phyloP scores from a whole-genome alignment of 2,797 vertebrate genomes.

The Neostethus bicornis region DNA sequence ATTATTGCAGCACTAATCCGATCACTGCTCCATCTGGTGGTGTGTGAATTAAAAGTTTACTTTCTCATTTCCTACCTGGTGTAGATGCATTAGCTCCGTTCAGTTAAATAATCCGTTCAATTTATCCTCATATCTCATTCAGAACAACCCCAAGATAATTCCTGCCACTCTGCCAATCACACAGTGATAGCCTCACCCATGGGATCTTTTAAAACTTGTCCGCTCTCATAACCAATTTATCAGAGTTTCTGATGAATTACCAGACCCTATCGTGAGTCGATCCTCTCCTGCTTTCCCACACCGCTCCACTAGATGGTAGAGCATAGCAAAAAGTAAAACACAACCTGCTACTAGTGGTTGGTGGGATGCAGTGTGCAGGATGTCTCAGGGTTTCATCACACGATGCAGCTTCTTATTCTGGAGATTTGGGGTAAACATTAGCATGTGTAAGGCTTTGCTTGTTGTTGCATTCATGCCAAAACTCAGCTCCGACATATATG shows the following conservation, averaged over 20 bases:
- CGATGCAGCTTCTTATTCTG: constrained; percentile 46
- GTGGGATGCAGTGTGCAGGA: background rate
- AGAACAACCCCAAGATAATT: constrained; percentile 6
- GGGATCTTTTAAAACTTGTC: background rate
- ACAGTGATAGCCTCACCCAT: background rate
- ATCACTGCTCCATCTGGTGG: constrained; percentile 70
- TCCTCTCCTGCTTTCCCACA: constrained; percentile 55
- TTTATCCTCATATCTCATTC: constrained; percentile 10
- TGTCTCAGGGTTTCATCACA: constrained; percentile 56
- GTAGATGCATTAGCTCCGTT: background rate
- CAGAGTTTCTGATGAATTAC: constrained; percentile 13
- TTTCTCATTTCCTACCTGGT: background rate
- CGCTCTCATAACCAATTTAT: background rate
- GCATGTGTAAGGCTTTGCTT: constrained; percentile 42
- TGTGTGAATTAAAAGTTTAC: background rate
- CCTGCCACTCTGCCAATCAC: constrained; percentile 11
- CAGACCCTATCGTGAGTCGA: constrained; percentile 8
- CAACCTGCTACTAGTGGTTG: constrained; percentile 5
- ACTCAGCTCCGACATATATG: constrained; percentile 19
- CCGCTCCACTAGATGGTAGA: constrained; percentile 80
- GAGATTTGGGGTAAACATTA: constrained; percentile 57
- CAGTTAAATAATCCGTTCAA: background rate
- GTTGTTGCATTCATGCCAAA: constrained; percentile 28
- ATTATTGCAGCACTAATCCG: constrained; percentile 3
- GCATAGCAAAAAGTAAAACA: constrained; percentile 65